phyloP scores from a whole-genome alignment of 2,888 invertebrate species.

The Eupeodes luniger region DNA sequence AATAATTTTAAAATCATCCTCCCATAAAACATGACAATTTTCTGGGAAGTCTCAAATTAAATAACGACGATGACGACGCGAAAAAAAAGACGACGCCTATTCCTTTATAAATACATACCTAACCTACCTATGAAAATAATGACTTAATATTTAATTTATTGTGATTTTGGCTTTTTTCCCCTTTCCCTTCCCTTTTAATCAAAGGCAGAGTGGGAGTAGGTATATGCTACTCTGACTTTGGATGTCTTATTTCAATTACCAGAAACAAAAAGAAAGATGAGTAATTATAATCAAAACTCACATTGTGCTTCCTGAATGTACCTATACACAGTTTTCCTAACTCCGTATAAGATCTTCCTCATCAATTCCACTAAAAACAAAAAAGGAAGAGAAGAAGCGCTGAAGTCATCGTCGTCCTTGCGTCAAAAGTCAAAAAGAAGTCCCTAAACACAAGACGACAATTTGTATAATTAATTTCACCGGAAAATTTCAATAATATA shows the following conservation, averaged over 20 bases:
- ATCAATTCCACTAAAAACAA: background rate
- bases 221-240: background rate
- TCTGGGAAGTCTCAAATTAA: background rate
- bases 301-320: background rate
- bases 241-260: slow-evolving; percentile 11
- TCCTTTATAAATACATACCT: no score
- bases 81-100: no score
- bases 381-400: background rate
- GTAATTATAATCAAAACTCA: slow-evolving; percentile 8
- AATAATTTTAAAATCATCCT: slow-evolving; percentile 14
- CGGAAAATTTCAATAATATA: slow-evolving; percentile 60
- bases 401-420: no score
- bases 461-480: slow-evolving; percentile 69
- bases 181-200: background rate
- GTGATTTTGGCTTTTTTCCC: background rate
- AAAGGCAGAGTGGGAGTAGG: no score
- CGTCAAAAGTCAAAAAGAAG: slow-evolving; percentile 16
- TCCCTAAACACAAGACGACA: slow-evolving; percentile 43
- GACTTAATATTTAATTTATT: slow-evolving; percentile 25
- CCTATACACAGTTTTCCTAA: no score
- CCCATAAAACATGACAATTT: background rate
- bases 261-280: background rate
- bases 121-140: slow-evolving; percentile 20
- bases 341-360: background rate
- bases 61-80: background rate